Evolutionary conservation across 2,113 vertebrate genomes (phyloP), one percentile per base, ranked within the genome.

Genomic region (Caranx melampygus): DNA sequence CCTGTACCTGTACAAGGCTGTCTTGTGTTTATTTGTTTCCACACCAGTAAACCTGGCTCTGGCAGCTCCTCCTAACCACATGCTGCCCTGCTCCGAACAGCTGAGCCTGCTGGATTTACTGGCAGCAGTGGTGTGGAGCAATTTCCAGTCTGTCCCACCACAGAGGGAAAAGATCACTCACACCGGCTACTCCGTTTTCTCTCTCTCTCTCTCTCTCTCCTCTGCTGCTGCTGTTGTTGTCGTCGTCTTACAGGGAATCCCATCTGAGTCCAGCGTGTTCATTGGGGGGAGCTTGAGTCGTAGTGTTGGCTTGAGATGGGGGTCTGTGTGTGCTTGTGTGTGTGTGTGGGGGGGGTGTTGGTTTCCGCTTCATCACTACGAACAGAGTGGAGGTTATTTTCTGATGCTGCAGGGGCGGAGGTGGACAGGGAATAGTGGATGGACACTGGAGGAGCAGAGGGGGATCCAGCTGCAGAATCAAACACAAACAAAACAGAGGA

Each of bases 121-220:
- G 83, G 88, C 85, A 86, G 82, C 79, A 20, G 26, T n/a, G 49
- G 57, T 52, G 52, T 55, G 64, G 64, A 78, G 81, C 31, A 69
- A 21, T 89, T 90, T 91, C 90, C 91, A 88, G 80, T 87, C 83
- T 59, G 63, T 77, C 64, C 59, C 78, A 18, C 87, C 87, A 58
- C 80, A 73, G 86, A 88, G 84, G 88, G 88, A 89, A 93, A 91
- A 88, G 80, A 86, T 85, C 84, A 83, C 55, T 90, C 88, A 90
- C 83, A 45, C 20, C 20, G 13, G 54, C 84, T 2, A 73, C 75
- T 82, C 88, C 33, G 66, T 72, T 72, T 78, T 71, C 79, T 75
- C 34, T 73, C 71, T 72, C 72, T 63, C 31, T 35, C 63, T 80
- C 79, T 63, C 75, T 76, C n/a, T 62, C 84, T 5, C 16, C 2